Base-by-base conservation (phyloP, 2,888 invertebrate genomes). In the Drosophila differens region DNA sequence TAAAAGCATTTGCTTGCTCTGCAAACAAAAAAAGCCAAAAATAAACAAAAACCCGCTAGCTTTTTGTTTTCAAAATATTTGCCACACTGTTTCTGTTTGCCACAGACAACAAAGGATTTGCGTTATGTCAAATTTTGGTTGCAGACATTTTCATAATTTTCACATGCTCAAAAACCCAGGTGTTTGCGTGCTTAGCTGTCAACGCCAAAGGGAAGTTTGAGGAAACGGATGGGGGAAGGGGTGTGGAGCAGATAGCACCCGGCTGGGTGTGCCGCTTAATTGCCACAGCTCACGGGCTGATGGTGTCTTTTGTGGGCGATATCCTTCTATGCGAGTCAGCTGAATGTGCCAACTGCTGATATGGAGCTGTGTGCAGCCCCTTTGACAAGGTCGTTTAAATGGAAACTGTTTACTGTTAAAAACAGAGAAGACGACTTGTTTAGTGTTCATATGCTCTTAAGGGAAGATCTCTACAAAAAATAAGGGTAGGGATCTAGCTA, bases 101-200 rank as follows among this genome's bases (percentile, higher is more conserved):
- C 47, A 73, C 76, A 88, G 89, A 90, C 90, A 86, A 86, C 86
- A 86, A 86, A 90, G 85, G 83, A 85, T 88, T 88, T 70, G 57
- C 60, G 51, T 49, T 52, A 30, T 85, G 83, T 83, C 86, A 88
- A 67, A 74, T 70, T 74, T 72, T 74, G 57, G 62, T 78, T 59
- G 68, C 79, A 82, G 76, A 74, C 81, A 90, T 78, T 85, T 87
- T 81, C 85, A 85, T 83, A 79, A 90, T 85, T 81, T 79, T 87
- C 89, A 90, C 83, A 85, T 88, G 90, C 73, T 76, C 58, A 44
- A 64, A 70, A 69, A 69, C 75, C 75, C 73, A 67, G 63, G 59
- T 58, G 78, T 66, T 60, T 76, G 68, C 65, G 74, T 70, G 78
- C 33, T 47, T 60, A 71, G 73, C 66, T 73, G 73, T 70, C 77